Evolutionary conservation across 2,113 vertebrate genomes (phyloP), one percentile per base, ranked within the genome.

Genomic region (Grallaria varia): DNA sequence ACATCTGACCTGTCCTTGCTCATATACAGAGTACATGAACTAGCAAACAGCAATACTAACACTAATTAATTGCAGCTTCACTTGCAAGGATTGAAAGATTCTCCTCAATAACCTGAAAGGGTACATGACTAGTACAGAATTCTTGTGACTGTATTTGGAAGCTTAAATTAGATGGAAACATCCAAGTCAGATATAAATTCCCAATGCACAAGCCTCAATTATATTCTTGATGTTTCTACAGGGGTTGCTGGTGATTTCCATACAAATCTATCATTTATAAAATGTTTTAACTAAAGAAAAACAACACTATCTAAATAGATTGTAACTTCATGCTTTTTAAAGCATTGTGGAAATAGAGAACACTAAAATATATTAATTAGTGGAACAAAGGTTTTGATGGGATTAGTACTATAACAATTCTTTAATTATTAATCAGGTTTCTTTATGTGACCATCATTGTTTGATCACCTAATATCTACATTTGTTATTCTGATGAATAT

Each of bases 351-450:
- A 91, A 92, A 78, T 21, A 77, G 55, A 81, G 24, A 85, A 72
- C 18, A 60, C 8, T 20, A 40, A 22, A 79, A 73, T 53, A 31
- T 20, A 64, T 52, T 60, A 35, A 30, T 52, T 69, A 64, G 49
- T 80, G 45, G 39, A 92, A 89, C 44, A 83, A 75, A 58, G 31
- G 17, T 52, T 88, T 85, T 86, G 28, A 50, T 42, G 42, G 39
- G 49, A 92, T 91, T 93, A 90, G 37, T 84, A 47, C n/a, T 72
- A 28, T 8, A 89, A 79, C 20, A 42, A 44, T 83, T 86, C 31
- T 90, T 84, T 27, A 49, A 45, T 77, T 89, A 96, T 85, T 91
- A 84, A 89, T 81, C 64, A 79, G 27, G 4, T 62, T 97, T 96
- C 40, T 94, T 94, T 30, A 31, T 31, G 81, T 56, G 21, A 44